Percentiles rank a stretch among this genome's conserved stretches.
Conservation (phyloP, 2,113 vertebrate genomes). For the Elgaria multicarinata region DNA sequence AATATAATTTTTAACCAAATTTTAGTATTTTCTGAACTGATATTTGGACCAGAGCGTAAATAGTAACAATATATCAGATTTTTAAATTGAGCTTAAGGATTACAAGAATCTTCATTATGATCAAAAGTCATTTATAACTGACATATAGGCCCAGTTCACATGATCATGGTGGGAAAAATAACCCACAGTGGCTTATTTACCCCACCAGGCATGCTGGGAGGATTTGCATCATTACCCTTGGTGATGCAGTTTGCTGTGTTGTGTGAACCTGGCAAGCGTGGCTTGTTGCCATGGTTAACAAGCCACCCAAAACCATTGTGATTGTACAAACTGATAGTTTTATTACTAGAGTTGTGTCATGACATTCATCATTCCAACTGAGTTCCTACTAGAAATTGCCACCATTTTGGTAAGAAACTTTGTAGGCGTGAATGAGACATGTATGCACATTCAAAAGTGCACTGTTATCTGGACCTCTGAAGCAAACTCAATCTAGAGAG, state of each 20-base stretch:
- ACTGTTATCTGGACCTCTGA: not conserved
- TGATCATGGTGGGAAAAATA: too few relatives aligned
- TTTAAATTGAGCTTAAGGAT: constrained; percentile 23
- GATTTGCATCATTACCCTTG: too few relatives aligned
- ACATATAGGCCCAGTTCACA: too few relatives aligned
- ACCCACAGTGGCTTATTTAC: too few relatives aligned
- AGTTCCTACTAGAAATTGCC: not conserved
- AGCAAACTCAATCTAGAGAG: not conserved
- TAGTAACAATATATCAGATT: not conserved
- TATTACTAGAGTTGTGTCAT: too few relatives aligned
- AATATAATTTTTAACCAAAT: not conserved
- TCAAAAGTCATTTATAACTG: too few relatives aligned
- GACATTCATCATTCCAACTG: not conserved
- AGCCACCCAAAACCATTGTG: too few relatives aligned
- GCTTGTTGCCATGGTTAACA: too few relatives aligned
- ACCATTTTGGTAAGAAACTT: not conserved
- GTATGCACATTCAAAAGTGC: not conserved
- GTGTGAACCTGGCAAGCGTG: too few relatives aligned
- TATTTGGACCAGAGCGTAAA: not conserved
- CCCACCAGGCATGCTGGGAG: too few relatives aligned
- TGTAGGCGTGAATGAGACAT: not conserved
- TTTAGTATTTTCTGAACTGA: not conserved
- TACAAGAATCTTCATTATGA: not conserved
- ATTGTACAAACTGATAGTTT: too few relatives aligned
- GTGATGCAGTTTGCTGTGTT: too few relatives aligned